Base-by-base conservation (phyloP, 1,140 invertebrate species). In the Aplysia californica region DNA sequence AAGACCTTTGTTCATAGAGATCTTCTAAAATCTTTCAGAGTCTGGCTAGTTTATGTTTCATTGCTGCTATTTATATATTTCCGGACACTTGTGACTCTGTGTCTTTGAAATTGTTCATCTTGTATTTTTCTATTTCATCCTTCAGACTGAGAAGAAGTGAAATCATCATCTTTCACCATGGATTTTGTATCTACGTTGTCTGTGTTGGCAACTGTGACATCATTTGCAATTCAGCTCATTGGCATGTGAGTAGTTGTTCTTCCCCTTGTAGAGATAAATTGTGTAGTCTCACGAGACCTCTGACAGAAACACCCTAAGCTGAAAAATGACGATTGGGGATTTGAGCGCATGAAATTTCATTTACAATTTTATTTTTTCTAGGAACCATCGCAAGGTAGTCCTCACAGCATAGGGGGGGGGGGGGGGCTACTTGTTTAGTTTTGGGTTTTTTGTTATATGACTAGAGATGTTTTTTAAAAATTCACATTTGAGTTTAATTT, bases 241-340 rank as follows among this genome's bases (percentile, higher is more conserved):
- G 68, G 68, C 18, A 70, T 70, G 68, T 70, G 58, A 3, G 68
- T 68, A 29, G n/a, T n/a, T n/a, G n/a, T n/a, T n/a, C n/a, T n/a
- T n/a, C n/a, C n/a, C n/a, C n/a, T n/a, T n/a, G n/a, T n/a, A n/a
- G n/a, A n/a, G n/a, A n/a, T n/a, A n/a, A n/a, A n/a, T n/a, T n/a
- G n/a, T n/a, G n/a, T n/a, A n/a, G n/a, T n/a, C n/a, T n/a, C n/a
- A n/a, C n/a, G n/a, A n/a, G n/a, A n/a, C n/a, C n/a, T n/a, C n/a
- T n/a, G n/a, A n/a, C n/a, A n/a, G n/a, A n/a, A n/a, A n/a, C n/a
- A n/a, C n/a, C n/a, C n/a, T n/a, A n/a, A n/a, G n/a, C n/a, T n/a
- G n/a, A n/a, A n/a, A n/a, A n/a, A n/a, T n/a, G n/a, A n/a, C n/a
- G n/a, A n/a, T n/a, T n/a, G n/a, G n/a, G n/a, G n/a, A n/a, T n/a